Evolutionary conservation across 2,888 invertebrate species (phyloP).

Genomic region (Zhuqinia jingwanae): DNA sequence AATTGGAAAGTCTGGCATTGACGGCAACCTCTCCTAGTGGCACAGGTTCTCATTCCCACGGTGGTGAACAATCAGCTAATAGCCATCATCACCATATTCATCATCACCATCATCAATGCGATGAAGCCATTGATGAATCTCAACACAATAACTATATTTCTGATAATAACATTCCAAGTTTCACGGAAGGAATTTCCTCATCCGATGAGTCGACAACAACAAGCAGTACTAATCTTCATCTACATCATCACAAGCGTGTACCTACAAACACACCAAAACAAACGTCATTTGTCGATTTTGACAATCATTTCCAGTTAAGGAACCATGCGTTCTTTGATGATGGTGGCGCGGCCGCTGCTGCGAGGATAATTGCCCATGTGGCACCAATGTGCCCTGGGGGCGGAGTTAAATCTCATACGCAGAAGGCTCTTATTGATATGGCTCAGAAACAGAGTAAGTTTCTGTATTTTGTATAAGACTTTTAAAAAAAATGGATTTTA

Average conservation of each 20-base stretch:
- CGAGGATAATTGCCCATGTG: slow-evolving; percentile 75
- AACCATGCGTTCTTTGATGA: slow-evolving; percentile 69
- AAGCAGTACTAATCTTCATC: slow-evolving; percentile 51
- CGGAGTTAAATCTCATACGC: slow-evolving; percentile 43
- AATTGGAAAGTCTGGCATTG: slow-evolving; percentile 74
- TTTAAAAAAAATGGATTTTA: background rate
- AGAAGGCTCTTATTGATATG: slow-evolving; percentile 73
- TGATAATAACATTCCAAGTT: slow-evolving; percentile 65
- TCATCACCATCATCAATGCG: slow-evolving; percentile 41
- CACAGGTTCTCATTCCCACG: background rate
- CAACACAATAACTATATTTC: slow-evolving; percentile 13
- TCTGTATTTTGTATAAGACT: background rate
- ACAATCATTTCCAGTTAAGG: slow-evolving; percentile 75
- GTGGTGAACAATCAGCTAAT: background rate
- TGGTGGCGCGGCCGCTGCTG: slow-evolving; percentile 72
- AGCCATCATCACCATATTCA: slow-evolving; percentile 16
- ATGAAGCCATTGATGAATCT: slow-evolving; percentile 43
- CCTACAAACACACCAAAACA: slow-evolving; percentile 78
- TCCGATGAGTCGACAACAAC: slow-evolving; percentile 44
- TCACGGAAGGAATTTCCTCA: slow-evolving; percentile 42
- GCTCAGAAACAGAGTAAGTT: slow-evolving; percentile 78
- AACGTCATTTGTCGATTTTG: slow-evolving; percentile 76
- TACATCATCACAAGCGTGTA: slow-evolving; percentile 65
- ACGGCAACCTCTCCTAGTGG: slow-evolving; percentile 60
- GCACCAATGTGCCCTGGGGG: slow-evolving; percentile 73